Evolutionary conservation across 2,113 vertebrate genomes (phyloP).

Genomic region (Ariopsis seemanni): DNA sequence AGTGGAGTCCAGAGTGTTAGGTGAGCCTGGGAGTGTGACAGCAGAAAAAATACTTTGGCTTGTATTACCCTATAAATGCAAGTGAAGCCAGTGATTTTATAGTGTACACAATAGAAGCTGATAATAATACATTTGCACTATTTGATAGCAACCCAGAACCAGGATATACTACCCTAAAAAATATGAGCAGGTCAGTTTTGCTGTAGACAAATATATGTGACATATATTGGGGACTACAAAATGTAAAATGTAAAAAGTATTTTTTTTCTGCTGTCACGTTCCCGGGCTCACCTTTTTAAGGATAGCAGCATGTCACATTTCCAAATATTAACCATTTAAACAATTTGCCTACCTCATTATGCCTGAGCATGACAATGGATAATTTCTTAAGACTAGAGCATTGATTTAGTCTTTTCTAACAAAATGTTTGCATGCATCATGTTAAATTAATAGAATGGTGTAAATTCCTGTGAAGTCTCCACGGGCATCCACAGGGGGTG

Average conservation of each 20-base stretch:
- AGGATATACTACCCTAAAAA: not conserved
- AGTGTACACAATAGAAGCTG: not conserved
- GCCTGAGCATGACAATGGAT: not conserved
- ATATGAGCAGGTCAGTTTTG: not conserved
- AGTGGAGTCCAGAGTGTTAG: no score
- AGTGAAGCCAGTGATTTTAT: not conserved
- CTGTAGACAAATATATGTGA: not conserved
- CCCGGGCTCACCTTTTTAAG: not conserved
- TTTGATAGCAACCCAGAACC: not conserved
- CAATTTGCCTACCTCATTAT: not conserved
- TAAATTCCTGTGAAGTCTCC: conserved; percentile 15
- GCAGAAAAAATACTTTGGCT: not conserved
- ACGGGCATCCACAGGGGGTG: conserved; percentile 4
- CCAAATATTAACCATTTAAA: not conserved
- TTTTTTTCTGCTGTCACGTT: no score
- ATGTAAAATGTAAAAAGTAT: not conserved
- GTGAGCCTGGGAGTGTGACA: no score
- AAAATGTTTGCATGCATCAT: not conserved
- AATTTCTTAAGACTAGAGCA: not conserved
- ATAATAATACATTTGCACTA: not conserved
- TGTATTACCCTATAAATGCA: not conserved
- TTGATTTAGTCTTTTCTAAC: not conserved
- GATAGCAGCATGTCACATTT: not conserved
- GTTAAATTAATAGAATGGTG: conserved; percentile 11
- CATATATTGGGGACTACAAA: not conserved